These are phyloP conservation scores for Xestia ashworthii DNA, from an alignment of 2,888 invertebrate species.

Conservation along the genomic window DNA sequence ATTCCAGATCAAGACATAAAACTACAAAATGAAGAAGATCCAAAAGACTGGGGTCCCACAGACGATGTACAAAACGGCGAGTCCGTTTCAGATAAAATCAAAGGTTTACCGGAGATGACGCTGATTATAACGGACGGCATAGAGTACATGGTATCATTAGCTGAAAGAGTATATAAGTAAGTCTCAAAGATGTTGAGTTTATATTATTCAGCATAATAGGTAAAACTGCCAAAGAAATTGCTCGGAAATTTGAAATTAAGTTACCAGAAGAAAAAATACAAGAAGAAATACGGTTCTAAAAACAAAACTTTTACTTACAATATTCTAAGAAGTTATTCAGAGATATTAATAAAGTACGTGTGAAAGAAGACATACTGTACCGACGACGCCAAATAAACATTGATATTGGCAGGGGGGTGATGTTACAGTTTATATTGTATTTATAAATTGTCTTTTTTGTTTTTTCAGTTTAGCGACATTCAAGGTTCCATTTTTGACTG, in stretches of 20 bases:
- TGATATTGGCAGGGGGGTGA: neutral
- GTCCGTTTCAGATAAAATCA: constrained; percentile 76
- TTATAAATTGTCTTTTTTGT: neutral
- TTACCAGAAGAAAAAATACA: neutral
- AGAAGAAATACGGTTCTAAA: neutral
- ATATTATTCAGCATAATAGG: neutral
- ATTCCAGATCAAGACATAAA: constrained; percentile 46
- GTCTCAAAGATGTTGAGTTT: constrained; percentile 46
- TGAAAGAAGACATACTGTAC: neutral
- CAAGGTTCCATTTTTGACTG: constrained; percentile 84
- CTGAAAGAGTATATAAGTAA: constrained; percentile 83
- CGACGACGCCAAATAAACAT: neutral
- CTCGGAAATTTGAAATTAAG: neutral
- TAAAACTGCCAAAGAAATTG: neutral
- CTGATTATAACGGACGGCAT: constrained; percentile 79
- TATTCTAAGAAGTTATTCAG: neutral
- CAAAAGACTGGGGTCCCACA: constrained; percentile 31
- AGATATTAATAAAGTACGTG: no score
- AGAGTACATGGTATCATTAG: constrained; percentile 79
- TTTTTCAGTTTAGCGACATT: constrained; percentile 84
- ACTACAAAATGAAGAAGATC: constrained; percentile 48
- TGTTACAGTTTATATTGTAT: neutral
- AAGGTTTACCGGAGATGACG: constrained; percentile 81
- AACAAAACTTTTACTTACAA: neutral
- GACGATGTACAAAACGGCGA: constrained; percentile 68